phyloP scores from a whole-genome alignment of 2,113 vertebrate genomes.

The Crotalus helleri region DNA sequence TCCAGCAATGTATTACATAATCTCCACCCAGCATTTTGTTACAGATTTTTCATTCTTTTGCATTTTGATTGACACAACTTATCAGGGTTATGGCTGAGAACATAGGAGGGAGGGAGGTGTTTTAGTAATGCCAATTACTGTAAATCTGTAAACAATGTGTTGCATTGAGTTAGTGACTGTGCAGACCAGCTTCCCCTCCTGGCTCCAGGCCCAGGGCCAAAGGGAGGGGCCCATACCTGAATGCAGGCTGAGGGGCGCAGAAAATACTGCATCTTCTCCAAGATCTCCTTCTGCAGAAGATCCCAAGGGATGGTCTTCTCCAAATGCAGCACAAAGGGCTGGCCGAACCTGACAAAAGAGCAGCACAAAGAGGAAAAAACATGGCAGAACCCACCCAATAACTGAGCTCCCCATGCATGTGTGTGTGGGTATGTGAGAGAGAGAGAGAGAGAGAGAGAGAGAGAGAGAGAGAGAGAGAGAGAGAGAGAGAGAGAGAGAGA shows the following conservation, averaged over 20 bases:
- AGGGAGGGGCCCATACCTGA: constrained; percentile 74
- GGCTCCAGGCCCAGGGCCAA: background rate
- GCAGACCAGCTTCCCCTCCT: background rate
- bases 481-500: too few species aligned
- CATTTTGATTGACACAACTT: background rate
- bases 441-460: too few species aligned
- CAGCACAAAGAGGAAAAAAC: background rate
- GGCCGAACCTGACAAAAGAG: constrained; percentile 80
- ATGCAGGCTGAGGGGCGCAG: constrained; percentile 89
- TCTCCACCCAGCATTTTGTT: background rate
- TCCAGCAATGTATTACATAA: background rate
- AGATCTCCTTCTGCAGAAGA: constrained; percentile 91
- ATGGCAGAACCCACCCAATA: background rate
- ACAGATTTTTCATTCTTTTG: background rate
- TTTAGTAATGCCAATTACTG: background rate
- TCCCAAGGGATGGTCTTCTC: constrained; percentile 95
- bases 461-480: too few species aligned
- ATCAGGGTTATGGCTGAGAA: background rate
- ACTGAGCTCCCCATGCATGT: too few species aligned
- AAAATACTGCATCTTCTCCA: constrained; percentile 98
- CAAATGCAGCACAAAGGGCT: constrained; percentile 93
- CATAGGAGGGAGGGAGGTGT: background rate
- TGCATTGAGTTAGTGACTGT: background rate
- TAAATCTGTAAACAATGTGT: too few species aligned
- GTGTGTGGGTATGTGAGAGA: too few species aligned